Evolutionary conservation across 37 sponge, comb jelly and placozoan genomes (phyloP).

Genomic region (Mnemiopsis leidyi): DNA sequence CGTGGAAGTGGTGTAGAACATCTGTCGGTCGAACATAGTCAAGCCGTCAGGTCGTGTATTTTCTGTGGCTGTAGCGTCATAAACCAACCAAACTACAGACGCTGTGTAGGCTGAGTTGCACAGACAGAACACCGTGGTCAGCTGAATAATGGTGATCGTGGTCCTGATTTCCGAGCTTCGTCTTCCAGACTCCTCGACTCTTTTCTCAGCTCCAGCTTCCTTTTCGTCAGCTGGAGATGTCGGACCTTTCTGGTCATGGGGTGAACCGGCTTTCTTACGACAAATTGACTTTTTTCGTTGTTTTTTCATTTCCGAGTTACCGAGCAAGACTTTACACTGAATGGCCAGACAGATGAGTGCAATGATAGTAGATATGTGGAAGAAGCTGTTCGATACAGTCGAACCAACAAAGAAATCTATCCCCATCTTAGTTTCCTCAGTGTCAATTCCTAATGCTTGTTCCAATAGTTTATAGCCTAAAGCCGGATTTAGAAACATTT

Average conservation of each 20-base stretch:
- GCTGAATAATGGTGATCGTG: background rate
- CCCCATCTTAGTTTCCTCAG: background rate
- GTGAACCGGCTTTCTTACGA: too few relatives aligned
- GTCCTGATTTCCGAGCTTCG: background rate
- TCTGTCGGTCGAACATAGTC: background rate
- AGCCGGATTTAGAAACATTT: background rate
- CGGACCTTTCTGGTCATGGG: background rate
- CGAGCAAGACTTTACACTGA: background rate
- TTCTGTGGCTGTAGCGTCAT: background rate
- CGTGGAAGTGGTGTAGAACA: background rate
- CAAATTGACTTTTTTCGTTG: too few relatives aligned
- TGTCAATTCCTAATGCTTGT: background rate
- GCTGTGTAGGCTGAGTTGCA: background rate
- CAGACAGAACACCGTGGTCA: background rate
- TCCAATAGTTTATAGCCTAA: background rate
- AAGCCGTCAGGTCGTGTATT: background rate
- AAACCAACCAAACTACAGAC: background rate
- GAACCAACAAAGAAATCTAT: background rate
- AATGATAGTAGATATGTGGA: background rate
- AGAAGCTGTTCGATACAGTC: background rate
- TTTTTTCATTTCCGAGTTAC: background rate
- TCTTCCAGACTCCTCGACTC: background rate
- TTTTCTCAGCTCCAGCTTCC: background rate
- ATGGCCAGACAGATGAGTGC: background rate
- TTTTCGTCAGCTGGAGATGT: background rate